Evolutionary conservation across 2,888 invertebrate species (phyloP).

Genomic region (Drosophila flavopinicola): DNA sequence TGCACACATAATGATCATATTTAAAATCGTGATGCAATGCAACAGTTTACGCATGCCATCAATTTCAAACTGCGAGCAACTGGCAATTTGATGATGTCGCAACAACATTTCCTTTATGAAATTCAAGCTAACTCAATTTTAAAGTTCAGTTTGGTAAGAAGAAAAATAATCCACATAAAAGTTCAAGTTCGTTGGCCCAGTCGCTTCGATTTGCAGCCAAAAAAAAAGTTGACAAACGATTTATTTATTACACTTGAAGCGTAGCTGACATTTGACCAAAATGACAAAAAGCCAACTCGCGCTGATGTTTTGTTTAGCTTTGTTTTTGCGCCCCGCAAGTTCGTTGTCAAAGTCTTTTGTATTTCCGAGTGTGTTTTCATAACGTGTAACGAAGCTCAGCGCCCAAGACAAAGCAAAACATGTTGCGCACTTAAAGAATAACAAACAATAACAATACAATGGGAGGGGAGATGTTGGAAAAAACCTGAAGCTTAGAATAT

Average conservation of each 20-base stretch:
- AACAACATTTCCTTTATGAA: constrained; percentile 9
- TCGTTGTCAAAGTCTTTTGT: constrained; percentile 77
- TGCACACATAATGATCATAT: constrained; percentile 62
- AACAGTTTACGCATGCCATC: constrained; percentile 57
- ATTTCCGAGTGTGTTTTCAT: constrained; percentile 45
- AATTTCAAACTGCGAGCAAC: constrained; percentile 20
- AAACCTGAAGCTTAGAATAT: constrained; percentile 61
- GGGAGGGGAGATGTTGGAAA: constrained; percentile 9
- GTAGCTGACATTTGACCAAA: constrained; percentile 67
- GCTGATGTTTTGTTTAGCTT: constrained; percentile 42
- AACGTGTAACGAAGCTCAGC: constrained; percentile 45
- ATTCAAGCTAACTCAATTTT: constrained; percentile 10
- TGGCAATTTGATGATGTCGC: constrained; percentile 16
- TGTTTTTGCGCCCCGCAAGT: constrained; percentile 56
- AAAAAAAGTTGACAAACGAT: constrained; percentile 60
- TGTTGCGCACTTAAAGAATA: constrained; percentile 50
- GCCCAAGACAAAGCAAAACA: constrained; percentile 41
- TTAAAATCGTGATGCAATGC: constrained; percentile 63
- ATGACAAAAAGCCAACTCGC: constrained; percentile 32
- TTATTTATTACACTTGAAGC: constrained; percentile 64
- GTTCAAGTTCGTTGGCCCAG: constrained; percentile 73
- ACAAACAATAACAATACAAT: constrained; percentile 35
- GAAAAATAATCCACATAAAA: constrained; percentile 38
- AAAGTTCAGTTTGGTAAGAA: constrained; percentile 36
- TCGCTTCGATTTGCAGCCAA: constrained; percentile 39